Conservation (phyloP, 1,140 invertebrate species). For the Drosophila takahashii region DNA sequence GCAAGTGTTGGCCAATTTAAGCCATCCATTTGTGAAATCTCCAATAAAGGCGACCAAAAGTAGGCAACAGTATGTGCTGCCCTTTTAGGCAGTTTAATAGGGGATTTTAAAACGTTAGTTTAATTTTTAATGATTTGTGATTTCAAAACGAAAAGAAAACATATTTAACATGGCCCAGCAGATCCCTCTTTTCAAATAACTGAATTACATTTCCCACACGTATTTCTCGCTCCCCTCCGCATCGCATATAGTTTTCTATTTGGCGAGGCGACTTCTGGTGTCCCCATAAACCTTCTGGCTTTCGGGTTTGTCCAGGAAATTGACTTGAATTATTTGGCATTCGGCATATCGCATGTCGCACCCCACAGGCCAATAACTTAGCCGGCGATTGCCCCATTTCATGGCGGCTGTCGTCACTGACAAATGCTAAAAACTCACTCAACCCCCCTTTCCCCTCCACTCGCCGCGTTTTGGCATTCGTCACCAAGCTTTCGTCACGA, state of each 20-base stretch:
- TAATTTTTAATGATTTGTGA: too few relatives aligned
- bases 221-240: background rate
- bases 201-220: background rate
- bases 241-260: background rate
- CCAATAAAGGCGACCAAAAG: background rate
- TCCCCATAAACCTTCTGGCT: background rate
- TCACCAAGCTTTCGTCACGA: constrained; percentile 6
- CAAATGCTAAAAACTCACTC: constrained; percentile 38
- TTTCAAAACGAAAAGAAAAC: too few relatives aligned
- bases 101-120: background rate
- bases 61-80: background rate
- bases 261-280: constrained; percentile 13
- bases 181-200: too few relatives aligned
- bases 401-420: constrained; percentile 30
- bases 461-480: background rate
- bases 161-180: too few relatives aligned
- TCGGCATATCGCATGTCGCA: constrained; percentile 45
- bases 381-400: constrained; percentile 24
- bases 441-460: too few relatives aligned
- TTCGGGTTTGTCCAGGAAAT: constrained; percentile 47
- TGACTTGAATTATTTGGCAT: constrained; percentile 60
- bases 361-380: constrained; percentile 48
- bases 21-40: constrained; percentile 2
- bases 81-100: background rate
- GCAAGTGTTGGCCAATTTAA: constrained; percentile 4